Percentiles rank a stretch among this genome's conserved stretches.
phyloP scores from a whole-genome alignment of 2,113 vertebrate species.

The Oryzias melastigma region DNA sequence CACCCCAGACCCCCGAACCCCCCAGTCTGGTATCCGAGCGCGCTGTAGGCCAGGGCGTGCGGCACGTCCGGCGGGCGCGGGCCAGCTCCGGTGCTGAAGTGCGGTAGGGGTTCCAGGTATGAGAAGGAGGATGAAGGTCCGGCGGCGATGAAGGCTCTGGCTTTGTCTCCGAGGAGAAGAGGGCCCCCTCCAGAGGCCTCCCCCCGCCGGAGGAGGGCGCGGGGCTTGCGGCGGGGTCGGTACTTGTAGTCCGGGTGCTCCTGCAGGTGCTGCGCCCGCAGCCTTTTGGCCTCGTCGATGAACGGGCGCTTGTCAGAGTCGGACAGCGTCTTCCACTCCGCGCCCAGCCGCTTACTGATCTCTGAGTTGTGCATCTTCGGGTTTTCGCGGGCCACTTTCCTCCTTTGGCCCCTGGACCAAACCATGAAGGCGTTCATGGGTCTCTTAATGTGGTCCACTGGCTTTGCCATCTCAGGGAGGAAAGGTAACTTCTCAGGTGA shows the following conservation, averaged over 20 bases:
- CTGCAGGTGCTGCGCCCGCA: slow-evolving; percentile 96
- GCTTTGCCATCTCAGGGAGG: slow-evolving; percentile 84
- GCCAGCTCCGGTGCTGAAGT: slow-evolving; percentile 88
- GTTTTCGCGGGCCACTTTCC: slow-evolving; percentile 96
- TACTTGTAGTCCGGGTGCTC: slow-evolving; percentile 99
- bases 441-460: slow-evolving; percentile 94
- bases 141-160: slow-evolving; percentile 83
- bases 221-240: slow-evolving; percentile 92
- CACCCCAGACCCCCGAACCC: slow-evolving; percentile 85
- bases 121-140: slow-evolving; percentile 86
- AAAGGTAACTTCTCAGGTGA: too few relatives aligned
- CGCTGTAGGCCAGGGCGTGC: slow-evolving; percentile 84
- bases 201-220: slow-evolving; percentile 87
- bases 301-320: slow-evolving; percentile 93
- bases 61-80: slow-evolving; percentile 89
- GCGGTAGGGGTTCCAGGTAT: slow-evolving; percentile 85
- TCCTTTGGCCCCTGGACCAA: slow-evolving; percentile 93
- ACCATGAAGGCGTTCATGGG: slow-evolving; percentile 99
- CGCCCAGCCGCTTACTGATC: slow-evolving; percentile 94
- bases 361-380: slow-evolving; percentile 99
- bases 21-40: slow-evolving; percentile 90
- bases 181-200: slow-evolving; percentile 87
- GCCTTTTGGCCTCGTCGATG: slow-evolving; percentile 96
- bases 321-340: slow-evolving; percentile 92
- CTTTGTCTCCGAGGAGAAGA: slow-evolving; percentile 83